Evolutionary conservation across 2,888 invertebrate genomes (phyloP).

Genomic region (Lypha dubia): DNA sequence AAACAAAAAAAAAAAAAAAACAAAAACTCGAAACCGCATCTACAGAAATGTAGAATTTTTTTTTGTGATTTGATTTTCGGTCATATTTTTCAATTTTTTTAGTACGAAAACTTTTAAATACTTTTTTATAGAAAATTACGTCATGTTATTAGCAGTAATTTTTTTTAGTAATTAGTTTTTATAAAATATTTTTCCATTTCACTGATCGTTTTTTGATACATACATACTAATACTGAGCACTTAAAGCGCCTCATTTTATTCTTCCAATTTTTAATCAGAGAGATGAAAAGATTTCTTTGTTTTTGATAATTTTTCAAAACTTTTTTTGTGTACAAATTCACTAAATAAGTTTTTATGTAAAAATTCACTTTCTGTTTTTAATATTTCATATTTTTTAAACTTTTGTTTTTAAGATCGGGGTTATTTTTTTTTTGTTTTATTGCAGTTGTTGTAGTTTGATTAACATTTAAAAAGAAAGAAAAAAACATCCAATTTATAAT

Average conservation of each 20-base stretch:
- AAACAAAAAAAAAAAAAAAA: neutral
- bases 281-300: slow-evolving; percentile 18
- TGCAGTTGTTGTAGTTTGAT: slow-evolving; percentile 46
- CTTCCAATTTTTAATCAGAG: neutral
- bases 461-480: slow-evolving; percentile 63
- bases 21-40: slow-evolving; percentile 27
- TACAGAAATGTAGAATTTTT: slow-evolving; percentile 21
- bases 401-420: slow-evolving; percentile 24
- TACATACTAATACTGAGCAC: slow-evolving; percentile 82
- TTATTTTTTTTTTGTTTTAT: neutral
- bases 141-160: slow-evolving; percentile 66
- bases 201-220: slow-evolving; percentile 73
- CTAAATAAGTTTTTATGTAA: slow-evolving; percentile 12
- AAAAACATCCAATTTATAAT: slow-evolving; percentile 45
- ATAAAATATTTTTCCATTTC: slow-evolving; percentile 5
- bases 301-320: slow-evolving; percentile 2
- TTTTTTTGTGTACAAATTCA: slow-evolving; percentile 1
- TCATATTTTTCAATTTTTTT: slow-evolving; percentile 15
- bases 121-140: slow-evolving; percentile 66
- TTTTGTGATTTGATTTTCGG: slow-evolving; percentile 14
- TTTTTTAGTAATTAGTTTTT: slow-evolving; percentile 26
- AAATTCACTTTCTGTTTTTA: slow-evolving; percentile 47
- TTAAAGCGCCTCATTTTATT: slow-evolving; percentile 76
- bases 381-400: slow-evolving; percentile 29
- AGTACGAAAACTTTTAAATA: neutral